Conservation (phyloP, 2,888 invertebrate genomes). For the Neuroscelio doddi region DNA sequence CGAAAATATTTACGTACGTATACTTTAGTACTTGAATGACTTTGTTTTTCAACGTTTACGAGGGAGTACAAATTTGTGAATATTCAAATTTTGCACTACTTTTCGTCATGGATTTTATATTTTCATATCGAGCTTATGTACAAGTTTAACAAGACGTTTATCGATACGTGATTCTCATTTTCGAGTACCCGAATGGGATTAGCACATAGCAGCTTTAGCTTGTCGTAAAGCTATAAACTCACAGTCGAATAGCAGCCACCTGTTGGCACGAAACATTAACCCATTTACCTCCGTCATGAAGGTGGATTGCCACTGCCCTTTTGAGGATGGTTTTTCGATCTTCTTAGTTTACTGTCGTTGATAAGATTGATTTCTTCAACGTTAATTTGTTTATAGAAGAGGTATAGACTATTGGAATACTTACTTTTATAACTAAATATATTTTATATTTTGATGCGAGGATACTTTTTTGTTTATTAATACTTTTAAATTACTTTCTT, state of each 20-base stretch:
- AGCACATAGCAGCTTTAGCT: constrained; percentile 58
- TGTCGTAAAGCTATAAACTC: constrained; percentile 65
- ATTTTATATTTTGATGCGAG: too few species aligned
- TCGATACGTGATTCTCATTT: constrained; percentile 51
- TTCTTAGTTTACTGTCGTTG: constrained; percentile 33
- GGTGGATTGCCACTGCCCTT: constrained; percentile 58
- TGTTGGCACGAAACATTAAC: constrained; percentile 70
- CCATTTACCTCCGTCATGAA: constrained; percentile 67
- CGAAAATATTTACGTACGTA: neutral
- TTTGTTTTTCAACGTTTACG: neutral
- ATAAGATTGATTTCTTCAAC: too few species aligned
- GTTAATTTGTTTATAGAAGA: constrained; percentile 21
- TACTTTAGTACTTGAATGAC: neutral
- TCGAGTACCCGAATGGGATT: constrained; percentile 54
- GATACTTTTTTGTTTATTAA: too few species aligned
- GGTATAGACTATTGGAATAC: too few species aligned
- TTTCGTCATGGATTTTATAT: too few species aligned
- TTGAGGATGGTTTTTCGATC: constrained; percentile 49
- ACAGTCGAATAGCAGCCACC: constrained; percentile 69
- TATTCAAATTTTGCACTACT: too few species aligned
- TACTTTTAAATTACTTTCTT: too few species aligned
- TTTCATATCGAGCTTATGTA: too few species aligned
- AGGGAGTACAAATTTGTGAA: too few species aligned
- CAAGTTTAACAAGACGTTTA: constrained; percentile 32
- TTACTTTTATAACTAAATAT: too few species aligned